Conservation (phyloP, 2,888 invertebrate genomes). For the Catocala sponsa region DNA sequence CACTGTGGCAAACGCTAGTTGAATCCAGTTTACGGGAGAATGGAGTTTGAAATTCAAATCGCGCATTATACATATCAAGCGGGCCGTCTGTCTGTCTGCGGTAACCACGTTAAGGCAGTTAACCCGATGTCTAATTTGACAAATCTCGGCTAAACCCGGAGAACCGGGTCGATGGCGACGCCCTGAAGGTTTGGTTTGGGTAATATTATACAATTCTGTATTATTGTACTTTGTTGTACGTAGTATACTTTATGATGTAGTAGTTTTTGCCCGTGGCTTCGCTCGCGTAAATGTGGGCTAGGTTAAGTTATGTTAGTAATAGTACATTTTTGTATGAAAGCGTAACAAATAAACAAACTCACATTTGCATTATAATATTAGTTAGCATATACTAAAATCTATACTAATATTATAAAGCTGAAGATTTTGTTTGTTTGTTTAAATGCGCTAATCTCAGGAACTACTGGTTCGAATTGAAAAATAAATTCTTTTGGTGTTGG, state of each 20-base stretch:
- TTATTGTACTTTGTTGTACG: background rate
- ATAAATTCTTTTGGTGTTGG: too few species aligned
- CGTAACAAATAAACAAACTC: too few species aligned
- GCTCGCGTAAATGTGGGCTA: too few species aligned
- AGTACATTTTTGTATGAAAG: too few species aligned
- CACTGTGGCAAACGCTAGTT: constrained; percentile 49
- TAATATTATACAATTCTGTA: constrained; percentile 2
- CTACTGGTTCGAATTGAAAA: too few species aligned
- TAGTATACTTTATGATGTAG: background rate
- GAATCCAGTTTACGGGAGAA: constrained; percentile 49
- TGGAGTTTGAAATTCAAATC: constrained; percentile 67
- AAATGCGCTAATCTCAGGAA: too few species aligned
- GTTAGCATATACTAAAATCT: too few species aligned
- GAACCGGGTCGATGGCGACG: background rate
- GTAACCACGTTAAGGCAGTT: constrained; percentile 62
- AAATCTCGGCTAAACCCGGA: constrained; percentile 56
- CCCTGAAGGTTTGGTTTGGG: constrained; percentile 10
- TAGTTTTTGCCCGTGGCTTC: background rate
- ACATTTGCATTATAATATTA: too few species aligned
- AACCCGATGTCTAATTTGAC: constrained; percentile 64
- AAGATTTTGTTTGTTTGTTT: too few species aligned
- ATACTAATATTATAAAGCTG: too few species aligned
- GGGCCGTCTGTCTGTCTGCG: constrained; percentile 60
- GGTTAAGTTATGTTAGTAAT: too few species aligned
- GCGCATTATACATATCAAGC: constrained; percentile 62